A percentile compares a stretch with the other conserved stretches of the same genome.
These are phyloP conservation scores for Gryllus bimaculatus DNA, from an alignment of 1,140 invertebrate species.

Conservation along the genomic window DNA sequence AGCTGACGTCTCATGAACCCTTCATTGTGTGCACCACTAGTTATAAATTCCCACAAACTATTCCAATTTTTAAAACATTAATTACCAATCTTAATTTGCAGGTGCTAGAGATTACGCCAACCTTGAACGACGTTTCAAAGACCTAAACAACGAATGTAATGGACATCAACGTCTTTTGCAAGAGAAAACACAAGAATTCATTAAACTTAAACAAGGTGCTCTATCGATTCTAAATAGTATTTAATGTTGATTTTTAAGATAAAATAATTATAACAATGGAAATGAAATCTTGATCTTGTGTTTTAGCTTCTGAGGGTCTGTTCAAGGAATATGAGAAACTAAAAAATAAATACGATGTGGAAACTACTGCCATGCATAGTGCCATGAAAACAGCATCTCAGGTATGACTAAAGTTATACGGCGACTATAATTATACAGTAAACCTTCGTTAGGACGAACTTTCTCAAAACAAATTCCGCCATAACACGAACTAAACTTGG, in stretches of 20 bases:
- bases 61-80: background rate
- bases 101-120: constrained; percentile 48
- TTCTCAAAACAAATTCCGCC: too few relatives aligned
- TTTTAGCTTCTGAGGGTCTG: constrained; percentile 55
- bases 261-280: background rate
- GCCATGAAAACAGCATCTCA: constrained; percentile 43
- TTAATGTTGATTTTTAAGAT: background rate
- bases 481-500: too few relatives aligned
- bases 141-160: constrained; percentile 44
- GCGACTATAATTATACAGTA: too few relatives aligned
- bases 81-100: constrained; percentile 31
- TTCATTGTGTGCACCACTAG: too few relatives aligned
- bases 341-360: constrained; percentile 59
- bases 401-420: constrained; percentile 31
- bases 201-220: constrained; percentile 44
- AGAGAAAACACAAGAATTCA: constrained; percentile 49
- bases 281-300: background rate
- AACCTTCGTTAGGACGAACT: too few relatives aligned
- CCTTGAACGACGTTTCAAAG: constrained; percentile 46
- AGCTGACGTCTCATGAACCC: too few relatives aligned
- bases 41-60: background rate
- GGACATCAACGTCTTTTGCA: constrained; percentile 44
- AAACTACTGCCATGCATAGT: constrained; percentile 56
- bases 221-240: background rate
- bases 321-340: constrained; percentile 63